Evolutionary conservation across 2,113 vertebrate genomes (phyloP).

Genomic region (Hippocampus guttulatus): DNA sequence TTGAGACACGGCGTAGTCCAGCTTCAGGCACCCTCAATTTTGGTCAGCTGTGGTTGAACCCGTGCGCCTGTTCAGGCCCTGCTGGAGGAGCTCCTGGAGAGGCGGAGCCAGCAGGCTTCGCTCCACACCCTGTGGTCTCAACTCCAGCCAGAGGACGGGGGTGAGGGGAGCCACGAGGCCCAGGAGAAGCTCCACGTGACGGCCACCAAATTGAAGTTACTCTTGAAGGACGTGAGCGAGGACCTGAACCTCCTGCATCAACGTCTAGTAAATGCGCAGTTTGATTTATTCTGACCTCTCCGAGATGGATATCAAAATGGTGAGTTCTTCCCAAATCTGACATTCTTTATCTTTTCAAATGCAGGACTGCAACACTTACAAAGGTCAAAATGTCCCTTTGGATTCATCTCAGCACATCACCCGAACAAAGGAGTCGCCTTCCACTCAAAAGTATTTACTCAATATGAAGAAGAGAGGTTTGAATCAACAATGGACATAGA

Average conservation of each 20-base stretch:
- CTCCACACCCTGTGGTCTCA: constrained; percentile 80
- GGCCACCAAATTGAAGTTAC: constrained; percentile 75
- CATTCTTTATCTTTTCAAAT: not conserved
- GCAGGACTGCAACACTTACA: constrained; percentile 28
- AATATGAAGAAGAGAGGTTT: not conserved
- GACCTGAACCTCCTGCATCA: constrained; percentile 72
- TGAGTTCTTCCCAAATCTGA: not conserved
- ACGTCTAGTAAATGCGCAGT: constrained; percentile 74
- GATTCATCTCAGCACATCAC: constrained; percentile 2
- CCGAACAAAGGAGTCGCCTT: constrained; percentile 10
- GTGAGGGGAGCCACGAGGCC: constrained; percentile 74
- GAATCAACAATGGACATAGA: not conserved
- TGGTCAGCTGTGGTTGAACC: not conserved
- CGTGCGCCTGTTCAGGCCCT: constrained; percentile 68
- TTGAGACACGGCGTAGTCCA: too few species aligned
- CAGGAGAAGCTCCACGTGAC: constrained; percentile 84
- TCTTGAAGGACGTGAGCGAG: constrained; percentile 74
- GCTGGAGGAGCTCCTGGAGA: constrained; percentile 75
- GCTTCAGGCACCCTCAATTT: too few species aligned
- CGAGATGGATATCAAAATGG: not conserved
- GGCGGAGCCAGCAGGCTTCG: constrained; percentile 70
- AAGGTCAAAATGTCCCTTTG: not conserved
- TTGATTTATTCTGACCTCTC: not conserved
- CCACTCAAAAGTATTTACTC: constrained; percentile 27
- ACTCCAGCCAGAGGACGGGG: constrained; percentile 72